phyloP scores from a whole-genome alignment of 2,113 vertebrate genomes.

The Actenoides lindsayi region DNA sequence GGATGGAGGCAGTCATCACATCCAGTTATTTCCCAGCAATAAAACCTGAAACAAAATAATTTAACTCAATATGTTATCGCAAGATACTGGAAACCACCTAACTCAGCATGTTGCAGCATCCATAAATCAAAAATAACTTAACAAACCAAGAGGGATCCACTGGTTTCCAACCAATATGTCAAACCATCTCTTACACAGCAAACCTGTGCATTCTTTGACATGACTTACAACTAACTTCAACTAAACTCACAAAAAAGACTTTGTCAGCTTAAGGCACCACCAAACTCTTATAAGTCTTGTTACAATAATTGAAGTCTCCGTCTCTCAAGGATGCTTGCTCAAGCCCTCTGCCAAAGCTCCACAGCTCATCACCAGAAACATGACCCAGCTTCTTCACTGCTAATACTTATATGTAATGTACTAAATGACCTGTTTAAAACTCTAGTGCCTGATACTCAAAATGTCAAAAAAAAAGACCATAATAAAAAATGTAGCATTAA shows the following conservation, averaged over 20 bases:
- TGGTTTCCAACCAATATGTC: not conserved
- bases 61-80: not conserved
- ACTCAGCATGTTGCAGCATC: not conserved
- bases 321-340: not conserved
- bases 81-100: not conserved
- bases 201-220: not conserved
- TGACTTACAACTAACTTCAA: not conserved
- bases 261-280: not conserved
- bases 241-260: not conserved
- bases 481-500: not conserved
- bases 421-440: not conserved
- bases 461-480: not conserved
- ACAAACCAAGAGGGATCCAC: not conserved
- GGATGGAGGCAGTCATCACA: not conserved
- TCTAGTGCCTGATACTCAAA: not conserved
- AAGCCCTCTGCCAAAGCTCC: not conserved
- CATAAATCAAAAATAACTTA: not conserved
- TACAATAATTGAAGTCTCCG: not conserved
- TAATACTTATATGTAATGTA: rapidly evolving
- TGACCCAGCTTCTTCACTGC: not conserved
- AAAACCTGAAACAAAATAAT: not conserved
- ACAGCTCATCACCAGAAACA: not conserved
- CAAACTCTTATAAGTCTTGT: not conserved
- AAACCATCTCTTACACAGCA: not conserved
- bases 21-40: not conserved